phyloP scores from a whole-genome alignment of 2,113 vertebrate genomes.

The Chrysemys picta region DNA sequence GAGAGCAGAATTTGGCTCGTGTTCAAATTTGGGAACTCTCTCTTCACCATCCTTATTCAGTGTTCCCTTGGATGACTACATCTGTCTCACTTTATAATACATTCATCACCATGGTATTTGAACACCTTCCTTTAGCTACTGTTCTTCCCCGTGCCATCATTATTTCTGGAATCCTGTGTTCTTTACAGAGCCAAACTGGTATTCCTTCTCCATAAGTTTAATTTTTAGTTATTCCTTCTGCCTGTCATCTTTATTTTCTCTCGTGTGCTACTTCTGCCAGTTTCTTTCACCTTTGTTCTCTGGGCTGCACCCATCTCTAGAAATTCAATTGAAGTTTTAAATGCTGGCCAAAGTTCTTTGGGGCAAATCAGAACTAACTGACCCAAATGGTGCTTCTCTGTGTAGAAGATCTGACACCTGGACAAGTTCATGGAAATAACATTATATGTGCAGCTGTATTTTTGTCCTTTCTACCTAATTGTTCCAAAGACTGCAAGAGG shows the following conservation, averaged over 20 bases:
- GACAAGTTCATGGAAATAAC: not conserved
- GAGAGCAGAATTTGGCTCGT: not conserved
- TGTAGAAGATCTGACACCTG: not conserved
- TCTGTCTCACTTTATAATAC: not conserved
- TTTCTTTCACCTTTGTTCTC: not conserved
- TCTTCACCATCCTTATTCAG: not conserved
- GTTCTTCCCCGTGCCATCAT: not conserved
- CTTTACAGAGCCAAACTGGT: not conserved
- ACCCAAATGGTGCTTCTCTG: not conserved
- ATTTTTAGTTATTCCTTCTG: slow-evolving; percentile 23
- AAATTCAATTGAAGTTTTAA: not conserved
- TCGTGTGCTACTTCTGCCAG: not conserved
- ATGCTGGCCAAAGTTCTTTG: not conserved
- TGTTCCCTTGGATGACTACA: not conserved
- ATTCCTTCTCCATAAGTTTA: not conserved
- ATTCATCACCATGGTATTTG: not conserved
- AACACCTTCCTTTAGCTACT: slow-evolving; percentile 6
- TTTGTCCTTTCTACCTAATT: not conserved
- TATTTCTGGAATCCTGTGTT: not conserved
- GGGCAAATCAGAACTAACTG: not conserved
- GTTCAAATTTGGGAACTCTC: not conserved
- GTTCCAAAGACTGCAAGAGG: not conserved
- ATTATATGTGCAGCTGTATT: not conserved
- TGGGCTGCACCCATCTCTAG: not conserved
- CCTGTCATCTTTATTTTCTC: not conserved